A percentile compares a stretch with the other conserved stretches of the same genome.
Evolutionary conservation across 1,140 invertebrate species (phyloP).

Genomic region (Leptinotarsa defecta): DNA sequence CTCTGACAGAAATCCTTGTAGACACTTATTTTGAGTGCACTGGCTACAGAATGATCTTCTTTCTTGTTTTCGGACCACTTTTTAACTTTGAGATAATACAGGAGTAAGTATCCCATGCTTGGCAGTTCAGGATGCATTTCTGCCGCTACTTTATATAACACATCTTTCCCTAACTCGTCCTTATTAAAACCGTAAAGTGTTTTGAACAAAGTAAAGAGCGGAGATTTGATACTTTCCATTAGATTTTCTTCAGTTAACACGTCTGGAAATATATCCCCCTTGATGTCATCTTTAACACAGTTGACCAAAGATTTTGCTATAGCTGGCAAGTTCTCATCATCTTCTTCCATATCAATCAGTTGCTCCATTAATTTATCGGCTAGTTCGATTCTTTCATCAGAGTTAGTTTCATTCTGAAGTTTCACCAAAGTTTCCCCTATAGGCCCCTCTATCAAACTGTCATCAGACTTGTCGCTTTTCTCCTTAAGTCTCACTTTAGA

Average conservation of each 20-base stretch:
- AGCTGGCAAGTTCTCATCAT: constrained; percentile 59
- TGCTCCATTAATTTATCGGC: constrained; percentile 74
- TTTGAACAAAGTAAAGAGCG: constrained; percentile 81
- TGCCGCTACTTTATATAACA: constrained; percentile 72
- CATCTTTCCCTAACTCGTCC: constrained; percentile 77
- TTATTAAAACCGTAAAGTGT: constrained; percentile 70
- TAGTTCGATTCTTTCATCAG: constrained; percentile 69
- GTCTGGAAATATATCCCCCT: constrained; percentile 59
- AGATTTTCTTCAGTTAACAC: constrained; percentile 62
- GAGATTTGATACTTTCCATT: constrained; percentile 78
- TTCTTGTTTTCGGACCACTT: constrained; percentile 63
- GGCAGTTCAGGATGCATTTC: constrained; percentile 70
- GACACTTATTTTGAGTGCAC: constrained; percentile 78
- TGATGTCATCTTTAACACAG: constrained; percentile 61
- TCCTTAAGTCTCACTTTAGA: constrained; percentile 65
- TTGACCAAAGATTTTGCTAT: constrained; percentile 62
- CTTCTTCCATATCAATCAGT: constrained; percentile 64
- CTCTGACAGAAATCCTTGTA: constrained; percentile 88
- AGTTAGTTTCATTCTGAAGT: constrained; percentile 68
- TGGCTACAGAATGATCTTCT: constrained; percentile 63
- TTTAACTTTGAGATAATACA: constrained; percentile 86
- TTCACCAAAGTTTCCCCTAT: constrained; percentile 41
- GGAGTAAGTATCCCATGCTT: constrained; percentile 79
- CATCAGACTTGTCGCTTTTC: constrained; percentile 56
- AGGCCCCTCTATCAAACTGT: constrained; percentile 53